Percentiles rank a stretch among this genome's conserved stretches.
phyloP scores from a whole-genome alignment of 2,797 vertebrate genomes.

The Sebastes paucispinis region DNA sequence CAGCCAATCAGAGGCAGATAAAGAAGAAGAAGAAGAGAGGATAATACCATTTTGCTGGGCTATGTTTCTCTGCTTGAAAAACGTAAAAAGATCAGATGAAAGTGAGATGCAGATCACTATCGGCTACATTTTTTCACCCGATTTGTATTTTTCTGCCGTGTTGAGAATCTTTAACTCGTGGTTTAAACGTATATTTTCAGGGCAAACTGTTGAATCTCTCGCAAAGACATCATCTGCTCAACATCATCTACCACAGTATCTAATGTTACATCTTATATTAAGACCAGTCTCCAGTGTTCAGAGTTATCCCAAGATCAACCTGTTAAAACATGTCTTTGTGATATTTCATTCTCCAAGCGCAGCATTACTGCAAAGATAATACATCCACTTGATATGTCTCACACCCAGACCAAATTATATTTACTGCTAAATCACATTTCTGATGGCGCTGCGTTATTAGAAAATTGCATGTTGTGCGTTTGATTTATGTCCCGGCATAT shows the following conservation, averaged over 20 bases:
- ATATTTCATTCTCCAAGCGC: conserved; percentile 70
- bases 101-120: conserved; percentile 7
- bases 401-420: conserved; percentile 79
- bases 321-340: conserved; percentile 65
- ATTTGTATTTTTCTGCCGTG: conserved; percentile 2
- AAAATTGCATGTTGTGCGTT: conserved; percentile 77
- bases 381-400: conserved; percentile 77
- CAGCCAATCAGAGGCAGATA: conserved; percentile 51
- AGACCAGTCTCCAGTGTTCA: conserved; percentile 44
- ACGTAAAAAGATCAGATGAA: conserved; percentile 25
- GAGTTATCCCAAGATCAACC: conserved; percentile 66
- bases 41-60: conserved; percentile 20
- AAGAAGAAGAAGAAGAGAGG: conserved; percentile 1
- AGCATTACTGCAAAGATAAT: conserved; percentile 73
- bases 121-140: not conserved
- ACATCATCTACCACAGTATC: conserved; percentile 44
- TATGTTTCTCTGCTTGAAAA: conserved; percentile 18
- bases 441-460: conserved; percentile 74
- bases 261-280: conserved; percentile 52
- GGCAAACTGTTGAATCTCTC: conserved; percentile 49
- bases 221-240: conserved; percentile 24
- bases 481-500: conserved; percentile 81
- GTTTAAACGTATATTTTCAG: conserved; percentile 18
- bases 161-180: conserved; percentile 2
- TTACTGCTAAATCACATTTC: conserved; percentile 83